Evolutionary conservation across 1,140 invertebrate species (phyloP), one percentile per base, ranked within the genome.

Genomic region (Samia ricini): DNA sequence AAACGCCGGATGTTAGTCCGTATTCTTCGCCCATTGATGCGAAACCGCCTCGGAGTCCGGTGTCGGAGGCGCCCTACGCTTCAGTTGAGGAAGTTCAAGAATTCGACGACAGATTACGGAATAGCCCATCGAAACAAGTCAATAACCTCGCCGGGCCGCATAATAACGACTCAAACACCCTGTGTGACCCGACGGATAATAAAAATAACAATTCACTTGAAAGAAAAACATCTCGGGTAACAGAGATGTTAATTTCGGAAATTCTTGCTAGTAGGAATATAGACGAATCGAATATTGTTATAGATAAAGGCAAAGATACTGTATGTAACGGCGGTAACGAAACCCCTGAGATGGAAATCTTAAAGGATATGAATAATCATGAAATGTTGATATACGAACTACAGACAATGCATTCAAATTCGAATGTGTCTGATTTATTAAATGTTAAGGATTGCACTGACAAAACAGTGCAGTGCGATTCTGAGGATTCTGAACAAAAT

Each of bases 371-470:
- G 81, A 87, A 91, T 64, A 93, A 93, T 70, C 92, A 92, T 68
- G 92, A 93, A 73, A 87, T 92, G 79, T 84, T 93, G 42, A 93
- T 93, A 63, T 87, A 90, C 60, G 92, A 93, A 71, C 69, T 93
- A 69, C 91, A 92, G 65, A 88, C 81, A 42, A 93, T 93, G 92
- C 82, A 88, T 19, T 92, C 79, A 26, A 82, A 82, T 29, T 83
- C 81, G 7, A 91, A 76, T 75, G 85, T 81, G 64, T 81, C 72
- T 50, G 90, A 77, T 42, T 78, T 24, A 74, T 82, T 75, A 63
- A 89, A 83, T 29, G 42, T 63, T 8, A 74, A 74, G 52, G 77
- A 79, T 12, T 64, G 57, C 21, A 22, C 80, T 72, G 74, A 79
- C 68, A 69, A 72, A 48, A 81, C 74, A 48, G 78, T 72, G 26